Percentiles rank a stretch among this genome's conserved stretches.
These are phyloP conservation scores for Quadroppia sp. DNA, from an alignment of 2,888 invertebrate genomes.

Conservation along the genomic window DNA sequence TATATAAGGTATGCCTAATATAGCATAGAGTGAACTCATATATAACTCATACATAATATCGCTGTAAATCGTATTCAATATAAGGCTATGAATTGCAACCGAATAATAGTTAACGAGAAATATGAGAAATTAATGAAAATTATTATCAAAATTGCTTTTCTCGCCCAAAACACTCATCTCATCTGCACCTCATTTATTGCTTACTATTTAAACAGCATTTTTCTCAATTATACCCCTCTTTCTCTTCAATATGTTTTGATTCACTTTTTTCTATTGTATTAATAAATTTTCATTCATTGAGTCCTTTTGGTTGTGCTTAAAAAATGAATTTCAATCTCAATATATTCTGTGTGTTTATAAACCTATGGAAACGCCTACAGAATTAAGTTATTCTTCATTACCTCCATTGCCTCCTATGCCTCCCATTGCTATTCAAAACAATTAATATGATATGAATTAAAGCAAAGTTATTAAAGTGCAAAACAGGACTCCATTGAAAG, in stretches of 20 bases:
- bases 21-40: neutral
- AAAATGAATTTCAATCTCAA: constrained; percentile 23
- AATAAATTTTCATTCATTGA: constrained; percentile 25
- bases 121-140: constrained; percentile 22
- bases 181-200: constrained; percentile 27
- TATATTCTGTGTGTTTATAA: too few species aligned
- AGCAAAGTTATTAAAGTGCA: constrained; percentile 23
- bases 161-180: neutral
- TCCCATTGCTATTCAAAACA: constrained; percentile 20
- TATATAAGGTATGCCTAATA: neutral
- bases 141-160: constrained; percentile 3
- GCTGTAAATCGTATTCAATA: neutral
- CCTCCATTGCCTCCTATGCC: neutral
- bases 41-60: neutral
- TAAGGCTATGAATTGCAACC: neutral
- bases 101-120: neutral
- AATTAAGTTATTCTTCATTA: neutral
- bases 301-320: neutral
- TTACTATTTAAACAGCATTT: neutral
- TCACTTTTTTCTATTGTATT: neutral
- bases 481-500: constrained; percentile 11
- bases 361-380: constrained; percentile 19
- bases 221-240: neutral
- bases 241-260: neutral
- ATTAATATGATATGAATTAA: constrained; percentile 35